Conservation (phyloP, 2,888 invertebrate species). For the Seira sanloemensis region DNA sequence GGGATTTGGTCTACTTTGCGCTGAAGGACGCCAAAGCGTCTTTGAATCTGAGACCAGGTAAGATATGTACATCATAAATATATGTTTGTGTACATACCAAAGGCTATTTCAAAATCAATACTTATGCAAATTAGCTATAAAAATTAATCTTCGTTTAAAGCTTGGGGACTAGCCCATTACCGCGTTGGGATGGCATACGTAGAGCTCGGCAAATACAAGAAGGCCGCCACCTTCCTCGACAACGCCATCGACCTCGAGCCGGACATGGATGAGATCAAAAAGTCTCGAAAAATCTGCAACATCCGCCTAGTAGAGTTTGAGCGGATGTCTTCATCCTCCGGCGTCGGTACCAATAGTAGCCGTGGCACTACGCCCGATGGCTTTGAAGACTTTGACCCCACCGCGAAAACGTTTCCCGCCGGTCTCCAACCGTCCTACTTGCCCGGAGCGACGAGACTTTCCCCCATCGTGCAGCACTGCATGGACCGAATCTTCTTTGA, state of each 20-base stretch:
- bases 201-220: slow-evolving; percentile 61
- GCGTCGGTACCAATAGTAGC: slow-evolving; percentile 14
- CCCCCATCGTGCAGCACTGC: slow-evolving; percentile 49
- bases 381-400: slow-evolving; percentile 60
- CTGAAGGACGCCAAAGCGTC: slow-evolving; percentile 65
- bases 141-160: too few species aligned
- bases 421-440: slow-evolving; percentile 19
- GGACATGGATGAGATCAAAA: slow-evolving; percentile 62
- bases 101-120: too few species aligned
- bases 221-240: slow-evolving; percentile 63
- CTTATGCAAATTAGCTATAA: too few species aligned
- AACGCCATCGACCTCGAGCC: slow-evolving; percentile 66
- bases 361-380: slow-evolving; percentile 40
- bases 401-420: slow-evolving; percentile 47
- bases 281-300: slow-evolving; percentile 50
- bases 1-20: slow-evolving; percentile 50
- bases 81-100: too few species aligned
- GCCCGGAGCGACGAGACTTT: slow-evolving; percentile 57
- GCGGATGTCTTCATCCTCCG: slow-evolving; percentile 11
- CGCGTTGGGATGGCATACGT: slow-evolving; percentile 64
- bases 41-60: slow-evolving; percentile 55
- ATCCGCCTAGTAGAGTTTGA: slow-evolving; percentile 54
- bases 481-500: slow-evolving; percentile 57
- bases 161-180: slow-evolving; percentile 64
- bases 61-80: too few species aligned